Conservation (phyloP, 53 echinoderm and acorn worm genomes). For the Antedon mediterranea region DNA sequence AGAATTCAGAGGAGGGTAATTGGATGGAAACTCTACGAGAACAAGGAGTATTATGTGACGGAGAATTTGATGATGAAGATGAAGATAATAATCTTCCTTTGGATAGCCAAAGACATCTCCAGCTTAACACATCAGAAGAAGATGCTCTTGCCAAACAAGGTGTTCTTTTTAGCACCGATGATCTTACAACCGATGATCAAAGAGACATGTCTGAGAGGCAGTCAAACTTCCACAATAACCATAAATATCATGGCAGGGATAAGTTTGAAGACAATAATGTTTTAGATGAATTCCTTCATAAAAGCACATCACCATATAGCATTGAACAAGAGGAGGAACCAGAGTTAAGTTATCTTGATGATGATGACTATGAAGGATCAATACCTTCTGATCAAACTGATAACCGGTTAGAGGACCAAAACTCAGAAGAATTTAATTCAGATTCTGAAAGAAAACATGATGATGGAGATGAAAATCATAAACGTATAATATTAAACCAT, state of each 20-base stretch:
- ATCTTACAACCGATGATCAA: background rate
- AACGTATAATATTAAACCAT: background rate
- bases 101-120: background rate
- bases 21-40: background rate
- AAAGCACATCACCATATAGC: background rate
- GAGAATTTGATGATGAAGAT: background rate
- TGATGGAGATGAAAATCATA: background rate
- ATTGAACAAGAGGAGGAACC: background rate
- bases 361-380: background rate
- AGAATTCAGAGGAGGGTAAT: background rate
- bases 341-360: background rate
- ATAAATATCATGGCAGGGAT: background rate
- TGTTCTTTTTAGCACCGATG: background rate
- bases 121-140: background rate
- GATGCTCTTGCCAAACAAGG: background rate
- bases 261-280: background rate
- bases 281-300: background rate
- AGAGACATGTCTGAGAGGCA: background rate
- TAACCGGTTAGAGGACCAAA: background rate
- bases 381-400: background rate
- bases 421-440: background rate
- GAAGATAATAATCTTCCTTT: background rate
- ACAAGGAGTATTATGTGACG: slow-evolving; percentile 5
- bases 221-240: background rate
- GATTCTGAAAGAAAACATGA: background rate